Evolutionary conservation across 2,113 vertebrate genomes (phyloP), one percentile per base, ranked within the genome.

Genomic region (Sialia sialis): DNA sequence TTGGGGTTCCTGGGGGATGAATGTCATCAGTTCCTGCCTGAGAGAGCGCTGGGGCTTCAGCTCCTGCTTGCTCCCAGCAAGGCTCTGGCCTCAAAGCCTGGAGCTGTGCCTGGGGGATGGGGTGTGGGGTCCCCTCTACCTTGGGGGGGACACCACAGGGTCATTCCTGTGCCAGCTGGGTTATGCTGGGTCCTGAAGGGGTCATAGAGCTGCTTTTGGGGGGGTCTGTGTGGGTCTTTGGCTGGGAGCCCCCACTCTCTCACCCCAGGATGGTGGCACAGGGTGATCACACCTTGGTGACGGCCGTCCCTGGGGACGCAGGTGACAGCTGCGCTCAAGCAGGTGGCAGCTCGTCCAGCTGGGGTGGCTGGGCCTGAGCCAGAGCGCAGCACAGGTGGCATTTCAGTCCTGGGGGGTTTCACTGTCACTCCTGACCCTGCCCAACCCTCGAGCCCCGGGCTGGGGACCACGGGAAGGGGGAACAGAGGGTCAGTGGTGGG

Each of bases 171-270:
- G 26, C 76, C 2, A 1, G 59, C 8, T 7, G 30, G 72, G 43
- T n/a, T 52, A 6, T 58, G 30, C 44, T 3, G 7, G 9, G 9
- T 52, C 39, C 54, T 51, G 0, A 0, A 1, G 15, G 86, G 68
- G 64, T 90, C 63, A 30, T 34, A 1, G 68, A 48, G 63, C 64
- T 23, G 29, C 14, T 54, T 5, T 4, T n/a, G 38, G 30, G n/a
- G 23, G 15, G 4, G 3, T 39, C 6, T 0, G 1, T n/a, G 15
- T 13, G 16, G 5, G 21, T 5, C 29, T 18, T 22, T 26, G 4
- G 4, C 55, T 36, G 67, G 76, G 34, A 63, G 30, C 54, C 43
- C 59, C 49, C 4, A 2, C 0, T 0, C 36, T 39, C 23, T 46
- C 41, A 1, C 39, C 58, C 27, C 0, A 0, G 56, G 44, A 5